These are phyloP conservation scores for Heteromormyrus szaboi DNA, from an alignment of 2,797 vertebrate species.

Conservation along the genomic window DNA sequence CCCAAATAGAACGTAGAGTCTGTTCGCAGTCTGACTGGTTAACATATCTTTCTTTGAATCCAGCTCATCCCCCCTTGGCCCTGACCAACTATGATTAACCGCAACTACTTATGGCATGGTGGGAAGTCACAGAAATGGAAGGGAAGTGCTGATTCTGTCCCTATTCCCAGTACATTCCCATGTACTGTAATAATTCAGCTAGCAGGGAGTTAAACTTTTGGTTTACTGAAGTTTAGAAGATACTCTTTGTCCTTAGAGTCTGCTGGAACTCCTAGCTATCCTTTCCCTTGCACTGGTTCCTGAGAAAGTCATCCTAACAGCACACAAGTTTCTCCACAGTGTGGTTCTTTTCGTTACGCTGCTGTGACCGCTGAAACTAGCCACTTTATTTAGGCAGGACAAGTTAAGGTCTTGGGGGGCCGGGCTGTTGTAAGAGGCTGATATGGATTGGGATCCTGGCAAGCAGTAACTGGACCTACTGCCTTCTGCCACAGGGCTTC, in stretches of 20 bases:
- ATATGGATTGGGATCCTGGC: slow-evolving; percentile 18
- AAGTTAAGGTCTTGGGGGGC: slow-evolving; percentile 7
- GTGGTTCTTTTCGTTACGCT: not conserved
- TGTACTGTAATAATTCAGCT: slow-evolving; percentile 3
- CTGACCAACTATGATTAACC: slow-evolving; percentile 53
- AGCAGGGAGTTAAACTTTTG: not conserved
- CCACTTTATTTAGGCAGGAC: not conserved
- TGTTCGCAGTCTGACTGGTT: slow-evolving; percentile 66
- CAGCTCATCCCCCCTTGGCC: slow-evolving; percentile 40
- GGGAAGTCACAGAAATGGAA: slow-evolving; percentile 53
- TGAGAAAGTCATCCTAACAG: not conserved
- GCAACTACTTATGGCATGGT: slow-evolving; percentile 64
- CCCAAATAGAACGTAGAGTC: slow-evolving; percentile 52
- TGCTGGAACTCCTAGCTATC: not conserved
- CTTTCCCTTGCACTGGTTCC: not conserved
- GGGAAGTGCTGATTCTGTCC: slow-evolving; percentile 47
- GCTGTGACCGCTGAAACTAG: not conserved
- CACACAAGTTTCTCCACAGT: not conserved
- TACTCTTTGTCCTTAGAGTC: not conserved
- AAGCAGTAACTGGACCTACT: slow-evolving; percentile 37
- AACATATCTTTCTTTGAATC: slow-evolving; percentile 65
- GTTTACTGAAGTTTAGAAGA: not conserved
- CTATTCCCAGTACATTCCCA: slow-evolving; percentile 20
- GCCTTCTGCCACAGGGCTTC: slow-evolving; percentile 46
- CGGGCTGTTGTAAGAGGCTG: not conserved